phyloP scores from a whole-genome alignment of 2,888 invertebrate species.

The Apamea anceps region DNA sequence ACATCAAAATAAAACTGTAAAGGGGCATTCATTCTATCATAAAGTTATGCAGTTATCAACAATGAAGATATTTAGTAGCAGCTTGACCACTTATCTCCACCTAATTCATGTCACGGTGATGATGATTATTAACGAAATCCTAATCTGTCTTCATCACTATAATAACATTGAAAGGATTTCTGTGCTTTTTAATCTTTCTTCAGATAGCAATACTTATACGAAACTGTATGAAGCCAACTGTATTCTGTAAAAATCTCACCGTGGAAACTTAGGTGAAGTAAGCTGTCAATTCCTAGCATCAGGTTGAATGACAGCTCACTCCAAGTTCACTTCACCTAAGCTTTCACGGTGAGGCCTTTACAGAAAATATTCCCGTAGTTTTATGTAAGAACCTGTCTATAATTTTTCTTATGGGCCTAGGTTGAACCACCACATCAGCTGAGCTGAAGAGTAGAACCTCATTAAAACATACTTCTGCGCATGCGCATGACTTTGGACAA shows the following conservation, averaged over 20 bases:
- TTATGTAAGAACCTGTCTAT: neutral
- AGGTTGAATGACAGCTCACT: too few species aligned
- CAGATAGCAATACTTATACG: neutral
- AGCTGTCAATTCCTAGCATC: too few species aligned
- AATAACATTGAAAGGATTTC: constrained; percentile 12
- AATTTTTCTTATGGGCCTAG: neutral
- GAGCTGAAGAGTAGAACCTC: neutral
- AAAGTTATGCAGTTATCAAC: neutral
- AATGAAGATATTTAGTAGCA: constrained; percentile 14
- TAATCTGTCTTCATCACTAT: neutral
- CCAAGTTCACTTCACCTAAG: too few species aligned
- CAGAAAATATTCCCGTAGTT: neutral
- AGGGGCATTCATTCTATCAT: neutral
- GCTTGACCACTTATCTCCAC: constrained; percentile 16
- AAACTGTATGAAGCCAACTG: neutral
- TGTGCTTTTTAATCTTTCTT: neutral
- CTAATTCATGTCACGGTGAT: constrained; percentile 30
- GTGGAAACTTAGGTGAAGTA: too few species aligned
- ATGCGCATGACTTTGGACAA: neutral
- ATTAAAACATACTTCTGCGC: neutral
- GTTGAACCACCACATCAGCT: neutral
- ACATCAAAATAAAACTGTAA: constrained; percentile 6
- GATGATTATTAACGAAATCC: neutral
- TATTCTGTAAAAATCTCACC: too few species aligned
- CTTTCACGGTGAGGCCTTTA: too few species aligned